Percentiles rank a stretch among this genome's conserved stretches.
Evolutionary conservation across 1,140 invertebrate genomes (phyloP).

Genomic region (Brachystomella parvula): DNA sequence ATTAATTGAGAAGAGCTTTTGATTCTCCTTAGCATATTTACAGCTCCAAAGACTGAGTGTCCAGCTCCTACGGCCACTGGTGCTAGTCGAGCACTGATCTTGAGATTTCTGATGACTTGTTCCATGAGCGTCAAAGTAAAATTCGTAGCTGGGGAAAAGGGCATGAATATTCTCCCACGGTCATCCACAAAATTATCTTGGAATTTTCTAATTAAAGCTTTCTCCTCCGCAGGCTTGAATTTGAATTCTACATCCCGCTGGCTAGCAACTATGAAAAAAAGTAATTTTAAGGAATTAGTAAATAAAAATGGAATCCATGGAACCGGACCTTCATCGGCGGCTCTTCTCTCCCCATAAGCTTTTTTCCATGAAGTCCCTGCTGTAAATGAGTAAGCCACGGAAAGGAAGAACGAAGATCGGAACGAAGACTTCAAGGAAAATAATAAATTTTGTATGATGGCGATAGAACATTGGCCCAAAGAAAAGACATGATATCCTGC

Average conservation of each 20-base stretch:
- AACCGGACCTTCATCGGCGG: neutral
- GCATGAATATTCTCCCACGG: neutral
- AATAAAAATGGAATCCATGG: no score
- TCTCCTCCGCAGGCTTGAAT: neutral
- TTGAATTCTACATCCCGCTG: neutral
- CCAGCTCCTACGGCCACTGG: neutral
- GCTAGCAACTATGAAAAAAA: neutral
- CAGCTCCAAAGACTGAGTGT: neutral
- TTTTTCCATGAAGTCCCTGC: neutral
- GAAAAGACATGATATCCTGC: neutral
- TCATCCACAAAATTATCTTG: neutral
- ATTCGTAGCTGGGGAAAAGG: neutral
- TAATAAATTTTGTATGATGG: neutral
- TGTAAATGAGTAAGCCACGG: neutral
- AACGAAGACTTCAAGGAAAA: neutral
- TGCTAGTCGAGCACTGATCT: no score
- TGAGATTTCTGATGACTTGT: neutral
- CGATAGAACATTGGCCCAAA: neutral
- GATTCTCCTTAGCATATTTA: neutral
- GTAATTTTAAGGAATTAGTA: neutral
- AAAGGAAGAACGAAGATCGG: neutral
- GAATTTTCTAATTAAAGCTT: neutral
- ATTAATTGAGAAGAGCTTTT: neutral
- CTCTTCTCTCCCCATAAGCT: neutral
- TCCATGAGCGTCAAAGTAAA: neutral